phyloP scores from a whole-genome alignment of 2,113 vertebrate species.

The Hypocryptadius cinnamomeus region DNA sequence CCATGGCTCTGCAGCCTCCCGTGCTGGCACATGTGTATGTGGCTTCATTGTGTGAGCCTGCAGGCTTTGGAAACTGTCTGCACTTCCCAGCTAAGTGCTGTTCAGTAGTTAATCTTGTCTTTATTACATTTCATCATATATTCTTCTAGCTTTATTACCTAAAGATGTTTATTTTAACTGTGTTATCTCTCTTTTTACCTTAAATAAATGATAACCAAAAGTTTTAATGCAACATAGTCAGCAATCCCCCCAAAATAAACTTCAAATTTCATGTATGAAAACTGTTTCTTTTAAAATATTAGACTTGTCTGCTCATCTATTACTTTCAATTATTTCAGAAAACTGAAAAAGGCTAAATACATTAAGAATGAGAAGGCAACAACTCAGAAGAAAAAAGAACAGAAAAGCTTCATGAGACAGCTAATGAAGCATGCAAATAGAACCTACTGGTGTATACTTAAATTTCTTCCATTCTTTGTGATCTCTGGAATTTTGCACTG shows the following conservation, averaged over 20 bases:
- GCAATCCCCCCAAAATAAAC: neutral
- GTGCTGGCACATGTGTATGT: rapidly evolving
- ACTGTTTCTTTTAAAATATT: neutral
- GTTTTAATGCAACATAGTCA: neutral
- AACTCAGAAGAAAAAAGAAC: neutral
- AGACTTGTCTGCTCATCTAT: neutral
- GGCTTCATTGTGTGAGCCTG: neutral
- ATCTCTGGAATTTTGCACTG: neutral
- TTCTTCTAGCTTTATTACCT: neutral
- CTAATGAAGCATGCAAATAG: neutral
- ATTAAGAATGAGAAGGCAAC: neutral
- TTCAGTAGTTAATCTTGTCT: neutral
- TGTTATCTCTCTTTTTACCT: neutral
- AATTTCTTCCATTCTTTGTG: neutral
- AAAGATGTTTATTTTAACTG: neutral
- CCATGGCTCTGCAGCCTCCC: neutral
- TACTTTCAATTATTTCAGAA: neutral
- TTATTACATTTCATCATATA: neutral
- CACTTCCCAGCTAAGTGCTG: neutral
- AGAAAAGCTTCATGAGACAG: neutral
- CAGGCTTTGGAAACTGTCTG: neutral
- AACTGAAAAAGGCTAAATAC: neutral
- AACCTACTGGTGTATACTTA: neutral
- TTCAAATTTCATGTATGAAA: neutral
- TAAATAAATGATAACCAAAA: neutral